phyloP scores from a whole-genome alignment of 2,888 invertebrate species.

The Luperina testacea region DNA sequence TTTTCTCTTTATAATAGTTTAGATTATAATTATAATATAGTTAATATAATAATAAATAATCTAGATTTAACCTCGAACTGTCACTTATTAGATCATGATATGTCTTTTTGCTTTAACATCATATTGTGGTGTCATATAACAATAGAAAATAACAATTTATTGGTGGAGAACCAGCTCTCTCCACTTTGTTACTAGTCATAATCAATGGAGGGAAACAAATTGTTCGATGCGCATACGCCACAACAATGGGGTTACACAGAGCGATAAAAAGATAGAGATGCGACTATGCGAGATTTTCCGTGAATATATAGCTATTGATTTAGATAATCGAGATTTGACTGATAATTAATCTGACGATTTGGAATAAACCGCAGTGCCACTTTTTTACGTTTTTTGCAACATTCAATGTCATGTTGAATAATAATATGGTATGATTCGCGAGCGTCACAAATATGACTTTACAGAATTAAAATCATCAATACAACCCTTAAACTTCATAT shows the following conservation, averaged over 20 bases:
- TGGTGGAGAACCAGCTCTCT: slow-evolving; percentile 21
- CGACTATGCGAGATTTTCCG: background rate
- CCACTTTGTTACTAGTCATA: slow-evolving; percentile 12
- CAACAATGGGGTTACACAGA: slow-evolving; percentile 33
- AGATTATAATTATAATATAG: background rate
- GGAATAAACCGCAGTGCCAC: no score
- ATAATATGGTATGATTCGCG: no score
- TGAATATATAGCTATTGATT: background rate
- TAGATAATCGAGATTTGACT: no score
- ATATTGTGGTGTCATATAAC: slow-evolving; percentile 6
- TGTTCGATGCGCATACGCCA: slow-evolving; percentile 32
- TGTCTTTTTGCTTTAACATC: background rate
- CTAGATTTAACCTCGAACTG: background rate
- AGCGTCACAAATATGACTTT: no score
- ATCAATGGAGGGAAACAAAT: slow-evolving; percentile 33
- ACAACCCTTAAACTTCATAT: no score
- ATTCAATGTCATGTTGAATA: no score
- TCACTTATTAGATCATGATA: background rate
- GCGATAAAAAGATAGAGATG: slow-evolving; percentile 1
- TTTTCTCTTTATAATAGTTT: background rate
- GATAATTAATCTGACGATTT: no score
- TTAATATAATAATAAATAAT: background rate
- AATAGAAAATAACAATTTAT: slow-evolving; percentile 29
- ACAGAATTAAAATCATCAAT: no score
- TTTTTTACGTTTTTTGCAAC: no score